Evolutionary conservation across 2,888 invertebrate species (phyloP).

Genomic region (Tridacna crocea): DNA sequence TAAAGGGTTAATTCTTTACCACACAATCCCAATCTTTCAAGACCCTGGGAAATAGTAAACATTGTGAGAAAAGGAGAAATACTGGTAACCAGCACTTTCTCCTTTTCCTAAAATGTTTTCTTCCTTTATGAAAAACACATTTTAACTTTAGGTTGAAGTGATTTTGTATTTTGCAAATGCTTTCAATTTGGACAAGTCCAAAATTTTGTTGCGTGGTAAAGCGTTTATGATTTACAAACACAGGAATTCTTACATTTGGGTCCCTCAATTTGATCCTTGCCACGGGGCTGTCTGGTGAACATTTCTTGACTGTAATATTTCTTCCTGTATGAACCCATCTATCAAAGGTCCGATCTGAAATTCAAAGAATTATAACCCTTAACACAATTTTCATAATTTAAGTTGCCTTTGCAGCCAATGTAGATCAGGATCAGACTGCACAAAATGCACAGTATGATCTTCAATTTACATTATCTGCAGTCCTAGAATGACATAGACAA

Average conservation of each 20-base stretch:
- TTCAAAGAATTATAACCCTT: not conserved
- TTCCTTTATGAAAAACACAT: not conserved
- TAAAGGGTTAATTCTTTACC: not conserved
- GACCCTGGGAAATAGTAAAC: not conserved
- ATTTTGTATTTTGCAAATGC: not conserved
- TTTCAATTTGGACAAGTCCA: no score
- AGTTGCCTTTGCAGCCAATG: no score
- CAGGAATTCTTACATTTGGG: constrained; percentile 21
- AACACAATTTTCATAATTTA: no score
- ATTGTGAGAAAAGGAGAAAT: not conserved
- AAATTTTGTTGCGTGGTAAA: not conserved
- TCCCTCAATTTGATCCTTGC: constrained; percentile 29
- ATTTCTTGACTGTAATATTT: constrained; percentile 34
- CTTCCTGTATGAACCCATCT: constrained; percentile 50
- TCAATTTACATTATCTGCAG: no score
- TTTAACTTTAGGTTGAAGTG: not conserved
- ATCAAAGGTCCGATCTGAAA: constrained; percentile 43
- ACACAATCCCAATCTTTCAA: no score
- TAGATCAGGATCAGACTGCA: no score
- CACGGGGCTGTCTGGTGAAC: constrained; percentile 27
- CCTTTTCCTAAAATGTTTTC: not conserved
- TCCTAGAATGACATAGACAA: no score
- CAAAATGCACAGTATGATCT: no score
- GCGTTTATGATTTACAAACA: not conserved
- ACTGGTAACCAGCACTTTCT: not conserved